Conservation (phyloP, 2,797 vertebrate species). For the Hyperoplus immaculatus region DNA sequence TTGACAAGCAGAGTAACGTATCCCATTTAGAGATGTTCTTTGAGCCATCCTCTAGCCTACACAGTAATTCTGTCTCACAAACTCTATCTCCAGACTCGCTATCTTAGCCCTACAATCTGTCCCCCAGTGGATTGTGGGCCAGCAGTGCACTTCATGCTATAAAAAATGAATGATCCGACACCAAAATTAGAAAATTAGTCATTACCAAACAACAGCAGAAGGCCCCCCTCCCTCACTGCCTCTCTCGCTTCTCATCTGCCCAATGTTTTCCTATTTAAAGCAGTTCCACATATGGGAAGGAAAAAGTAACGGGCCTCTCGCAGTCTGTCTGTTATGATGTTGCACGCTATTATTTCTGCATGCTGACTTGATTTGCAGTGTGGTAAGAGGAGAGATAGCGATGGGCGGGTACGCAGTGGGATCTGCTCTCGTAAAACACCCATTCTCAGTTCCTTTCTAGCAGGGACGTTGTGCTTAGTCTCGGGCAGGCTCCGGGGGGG, state of each 20-base stretch:
- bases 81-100: conserved; percentile 20
- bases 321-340: conserved; percentile 60
- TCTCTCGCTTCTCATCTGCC: conserved; percentile 7
- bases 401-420: conserved; percentile 40
- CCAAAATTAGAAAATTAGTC: conserved; percentile 51
- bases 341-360: conserved; percentile 74
- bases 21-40: conserved; percentile 32
- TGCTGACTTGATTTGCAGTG: conserved; percentile 70
- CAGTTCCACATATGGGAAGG: conserved; percentile 34
- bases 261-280: conserved; percentile 40
- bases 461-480: conserved; percentile 29
- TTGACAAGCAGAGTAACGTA: conserved; percentile 9
- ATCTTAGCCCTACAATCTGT: conserved; percentile 23
- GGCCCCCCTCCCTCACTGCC: not conserved
- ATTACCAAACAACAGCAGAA: conserved; percentile 46
- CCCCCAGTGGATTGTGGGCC: conserved; percentile 29
- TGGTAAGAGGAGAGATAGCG: conserved; percentile 53
- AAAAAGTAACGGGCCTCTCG: conserved; percentile 55
- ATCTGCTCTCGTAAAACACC: conserved; percentile 32
- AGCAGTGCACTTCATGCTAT: conserved; percentile 44
- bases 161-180: conserved; percentile 69
- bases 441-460: conserved; percentile 38
- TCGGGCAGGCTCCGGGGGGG: conserved; percentile 37
- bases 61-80: conserved; percentile 5
- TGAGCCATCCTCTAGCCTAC: not conserved